These are phyloP conservation scores for Sphaeramia orbicularis DNA, from an alignment of 2,797 vertebrate species.

Conservation along the genomic window DNA sequence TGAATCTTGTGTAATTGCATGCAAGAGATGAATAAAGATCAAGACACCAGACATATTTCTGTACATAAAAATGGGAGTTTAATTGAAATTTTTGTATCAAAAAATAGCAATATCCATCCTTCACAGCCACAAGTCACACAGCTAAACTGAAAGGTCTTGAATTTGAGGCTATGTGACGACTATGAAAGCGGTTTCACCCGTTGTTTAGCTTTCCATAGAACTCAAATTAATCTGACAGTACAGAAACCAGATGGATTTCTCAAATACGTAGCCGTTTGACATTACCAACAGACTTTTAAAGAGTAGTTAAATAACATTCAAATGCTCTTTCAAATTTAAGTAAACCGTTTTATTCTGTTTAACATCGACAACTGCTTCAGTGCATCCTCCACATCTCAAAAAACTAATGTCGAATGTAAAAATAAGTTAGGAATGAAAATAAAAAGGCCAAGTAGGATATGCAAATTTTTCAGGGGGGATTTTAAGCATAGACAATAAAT, in stretches of 20 bases:
- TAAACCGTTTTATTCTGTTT: slow-evolving; percentile 86
- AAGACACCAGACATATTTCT: slow-evolving; percentile 73
- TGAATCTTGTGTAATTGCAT: too few species aligned
- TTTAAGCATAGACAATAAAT: slow-evolving; percentile 93
- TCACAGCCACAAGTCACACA: slow-evolving; percentile 88
- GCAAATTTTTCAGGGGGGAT: slow-evolving; percentile 69
- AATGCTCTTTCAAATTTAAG: slow-evolving; percentile 84
- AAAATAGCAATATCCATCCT: slow-evolving; percentile 94
- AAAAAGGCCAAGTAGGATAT: slow-evolving; percentile 80
- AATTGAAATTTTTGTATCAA: slow-evolving; percentile 98
- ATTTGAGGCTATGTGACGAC: slow-evolving; percentile 84
- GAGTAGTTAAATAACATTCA: slow-evolving; percentile 86
- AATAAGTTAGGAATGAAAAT: slow-evolving; percentile 88
- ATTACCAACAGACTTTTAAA: slow-evolving; percentile 58
- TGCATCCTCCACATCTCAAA: slow-evolving; percentile 86
- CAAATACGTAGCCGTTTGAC: slow-evolving; percentile 66
- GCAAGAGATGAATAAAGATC: too few species aligned
- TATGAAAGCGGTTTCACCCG: slow-evolving; percentile 78
- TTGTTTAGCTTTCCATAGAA: slow-evolving; percentile 84
- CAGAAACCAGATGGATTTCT: slow-evolving; percentile 78
- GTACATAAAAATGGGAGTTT: slow-evolving; percentile 94
- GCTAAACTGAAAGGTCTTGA: slow-evolving; percentile 86
- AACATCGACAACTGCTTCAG: slow-evolving; percentile 90
- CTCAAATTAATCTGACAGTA: slow-evolving; percentile 89
- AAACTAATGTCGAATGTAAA: slow-evolving; percentile 81